phyloP scores from a whole-genome alignment of 2,888 invertebrate species.

The Pedicia rivosa region DNA sequence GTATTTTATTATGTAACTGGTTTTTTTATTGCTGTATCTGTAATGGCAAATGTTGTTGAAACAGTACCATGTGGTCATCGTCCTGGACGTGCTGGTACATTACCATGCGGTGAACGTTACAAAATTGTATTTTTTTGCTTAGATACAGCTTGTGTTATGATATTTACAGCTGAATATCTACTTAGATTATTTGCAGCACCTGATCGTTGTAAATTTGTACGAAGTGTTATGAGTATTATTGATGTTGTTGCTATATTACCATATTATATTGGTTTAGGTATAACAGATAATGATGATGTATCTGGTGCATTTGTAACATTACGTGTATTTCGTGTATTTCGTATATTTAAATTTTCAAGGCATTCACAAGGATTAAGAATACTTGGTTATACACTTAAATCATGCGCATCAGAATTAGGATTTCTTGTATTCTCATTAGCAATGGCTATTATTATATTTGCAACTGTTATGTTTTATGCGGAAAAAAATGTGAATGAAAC shows the following conservation, averaged over 20 bases:
- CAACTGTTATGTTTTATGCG: conserved; percentile 99
- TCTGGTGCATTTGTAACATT: conserved; percentile 98
- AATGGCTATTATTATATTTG: conserved; percentile 99
- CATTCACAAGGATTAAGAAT: conserved; percentile 98
- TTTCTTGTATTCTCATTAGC: conserved; percentile 98
- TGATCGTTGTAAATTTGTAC: conserved; percentile 90
- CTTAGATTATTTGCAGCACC: conserved; percentile 95
- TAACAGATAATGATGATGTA: conserved; percentile 96
- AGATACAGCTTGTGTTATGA: conserved; percentile 99
- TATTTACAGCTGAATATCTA: conserved; percentile 96
- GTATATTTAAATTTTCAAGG: conserved; percentile 99
- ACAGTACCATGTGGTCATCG: conserved; percentile 87
- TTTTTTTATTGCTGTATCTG: conserved; percentile 98
- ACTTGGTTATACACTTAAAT: conserved; percentile 97
- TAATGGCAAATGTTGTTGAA: conserved; percentile 98
- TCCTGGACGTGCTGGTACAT: conserved; percentile 70
- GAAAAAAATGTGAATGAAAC: conserved; percentile 97
- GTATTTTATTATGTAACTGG: conserved; percentile 99
- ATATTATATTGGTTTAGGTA: conserved; percentile 95
- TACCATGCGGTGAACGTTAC: conserved; percentile 94
- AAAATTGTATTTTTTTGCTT: conserved; percentile 98
- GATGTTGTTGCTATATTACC: conserved; percentile 99
- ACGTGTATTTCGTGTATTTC: conserved; percentile 96
- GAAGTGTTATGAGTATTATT: conserved; percentile 98
- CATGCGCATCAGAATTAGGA: conserved; percentile 96